Evolutionary conservation across 2,888 invertebrate species (phyloP).

Genomic region (Hedychridium roseum): DNA sequence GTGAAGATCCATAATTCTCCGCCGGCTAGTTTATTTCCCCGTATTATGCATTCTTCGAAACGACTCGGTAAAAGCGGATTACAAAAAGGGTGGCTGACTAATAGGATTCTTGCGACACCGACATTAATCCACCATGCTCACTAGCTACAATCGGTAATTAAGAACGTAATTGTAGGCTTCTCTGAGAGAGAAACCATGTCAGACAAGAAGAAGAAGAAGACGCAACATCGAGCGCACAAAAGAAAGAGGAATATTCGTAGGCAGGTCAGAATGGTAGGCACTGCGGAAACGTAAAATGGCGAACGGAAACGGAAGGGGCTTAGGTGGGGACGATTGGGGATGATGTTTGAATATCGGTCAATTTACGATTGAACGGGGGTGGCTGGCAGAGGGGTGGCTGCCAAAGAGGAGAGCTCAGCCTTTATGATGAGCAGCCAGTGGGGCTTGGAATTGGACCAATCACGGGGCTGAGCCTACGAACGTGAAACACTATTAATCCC

Average conservation of each 20-base stretch:
- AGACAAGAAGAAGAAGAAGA: no score
- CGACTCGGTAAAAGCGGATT: slow-evolving; percentile 13
- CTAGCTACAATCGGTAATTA: no score
- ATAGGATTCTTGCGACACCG: no score
- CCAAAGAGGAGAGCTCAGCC: slow-evolving; percentile 18
- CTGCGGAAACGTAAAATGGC: no score
- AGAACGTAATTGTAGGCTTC: no score
- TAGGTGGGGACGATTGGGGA: no score
- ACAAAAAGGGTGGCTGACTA: slow-evolving; percentile 3
- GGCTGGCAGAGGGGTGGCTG: slow-evolving; percentile 4
- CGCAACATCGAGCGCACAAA: no score
- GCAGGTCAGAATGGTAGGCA: no score
- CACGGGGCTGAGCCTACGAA: slow-evolving; percentile 31
- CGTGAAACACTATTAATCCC: slow-evolving; percentile 56
- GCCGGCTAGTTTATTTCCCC: slow-evolving; percentile 19
- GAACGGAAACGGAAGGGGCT: no score
- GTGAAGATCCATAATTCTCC: slow-evolving; percentile 38
- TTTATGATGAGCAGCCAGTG: slow-evolving; percentile 16
- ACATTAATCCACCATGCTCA: no score
- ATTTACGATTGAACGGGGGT: slow-evolving; percentile 27
- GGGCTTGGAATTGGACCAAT: slow-evolving; percentile 43
- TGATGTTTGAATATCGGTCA: slow-evolving; percentile 24
- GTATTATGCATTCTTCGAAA: slow-evolving; percentile 18
- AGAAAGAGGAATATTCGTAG: no score
- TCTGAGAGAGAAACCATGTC: no score